Percentiles rank a stretch among this genome's conserved stretches.
Conservation (phyloP, 2,797 vertebrate species). For the Xenopus petersii region DNA sequence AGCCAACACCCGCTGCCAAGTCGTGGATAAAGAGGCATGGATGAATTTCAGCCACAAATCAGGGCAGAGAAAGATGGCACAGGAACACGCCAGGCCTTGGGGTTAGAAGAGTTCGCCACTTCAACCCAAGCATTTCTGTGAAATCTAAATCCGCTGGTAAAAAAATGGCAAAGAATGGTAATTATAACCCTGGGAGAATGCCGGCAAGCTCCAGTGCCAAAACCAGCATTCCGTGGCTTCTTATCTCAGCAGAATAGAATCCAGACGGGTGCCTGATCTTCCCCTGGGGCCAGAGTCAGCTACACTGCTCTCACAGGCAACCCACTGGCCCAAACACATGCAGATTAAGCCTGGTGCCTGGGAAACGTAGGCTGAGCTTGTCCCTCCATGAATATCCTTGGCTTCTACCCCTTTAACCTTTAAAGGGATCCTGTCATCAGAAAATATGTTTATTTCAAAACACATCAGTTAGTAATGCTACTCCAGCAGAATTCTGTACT, state of each 20-base stretch:
- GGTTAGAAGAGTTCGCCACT: constrained; percentile 1
- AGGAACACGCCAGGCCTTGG: neutral
- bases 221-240: constrained; percentile 56
- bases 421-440: too few species aligned
- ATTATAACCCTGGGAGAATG: constrained; percentile 46
- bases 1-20: constrained; percentile 9
- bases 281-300: neutral
- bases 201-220: constrained; percentile 53
- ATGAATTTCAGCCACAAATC: too few species aligned
- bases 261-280: constrained; percentile 23
- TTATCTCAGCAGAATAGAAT: constrained; percentile 51
- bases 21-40: too few species aligned
- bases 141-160: constrained; percentile 47
- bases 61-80: too few species aligned
- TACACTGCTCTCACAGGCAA: neutral
- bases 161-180: constrained; percentile 41
- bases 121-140: constrained; percentile 22
- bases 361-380: too few species aligned
- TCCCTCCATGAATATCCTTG: too few species aligned
- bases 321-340: too few species aligned
- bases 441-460: too few species aligned
- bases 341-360: too few species aligned
- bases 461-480: too few species aligned
- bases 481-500: too few species aligned
- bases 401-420: too few species aligned